Evolutionary conservation across 2,888 invertebrate genomes (phyloP), one percentile per base, ranked within the genome.

Genomic region (Autographa gamma): DNA sequence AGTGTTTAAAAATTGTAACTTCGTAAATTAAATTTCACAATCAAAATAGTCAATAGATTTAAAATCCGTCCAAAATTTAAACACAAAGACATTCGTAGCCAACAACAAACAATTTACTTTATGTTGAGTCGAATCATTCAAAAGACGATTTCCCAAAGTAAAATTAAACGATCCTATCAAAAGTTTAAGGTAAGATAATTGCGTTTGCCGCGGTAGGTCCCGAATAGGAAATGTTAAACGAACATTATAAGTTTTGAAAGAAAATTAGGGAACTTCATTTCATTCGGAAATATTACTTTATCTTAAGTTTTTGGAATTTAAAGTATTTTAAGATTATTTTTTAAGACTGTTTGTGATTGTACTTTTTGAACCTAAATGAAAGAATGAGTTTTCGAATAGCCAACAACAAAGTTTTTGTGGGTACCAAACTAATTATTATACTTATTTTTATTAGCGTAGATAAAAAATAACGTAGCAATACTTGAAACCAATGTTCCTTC

Each of bases 221-320:
- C 79, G 80, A 86, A 86, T 85, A 82, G 85, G 76, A 87, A 88
- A 89, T 89, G 85, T 86, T 86, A 83, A 86, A 85, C 83, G 83
- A 84, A 85, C 74, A 84, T 84, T 82, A 77, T 74, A 81, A 81
- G 74, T 83, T 81, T 68, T 31, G 48, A 73, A 81, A 74, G 75
- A 74, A 83, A 83, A 83, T 83, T 81, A 73, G 68, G 67, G 70
- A 78, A 81, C 66, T 81, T 80, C 66, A 72, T 66, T 80, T 63
- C 73, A 71, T 69, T 71, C 71, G 71, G 65, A 71, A 76, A 77
- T 67, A 63, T 77, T 77, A 71, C 66, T 80, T 76, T 76, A 73
- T 71, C 73, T 64, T 60, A 60, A 67, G 31, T 68, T 66, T 76
- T 69, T 72, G 63, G 66, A 65, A 78, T 56, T 52, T 64, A 61